Conservation (phyloP, 2,797 vertebrate species). For the Tamandua tetradactyla region DNA sequence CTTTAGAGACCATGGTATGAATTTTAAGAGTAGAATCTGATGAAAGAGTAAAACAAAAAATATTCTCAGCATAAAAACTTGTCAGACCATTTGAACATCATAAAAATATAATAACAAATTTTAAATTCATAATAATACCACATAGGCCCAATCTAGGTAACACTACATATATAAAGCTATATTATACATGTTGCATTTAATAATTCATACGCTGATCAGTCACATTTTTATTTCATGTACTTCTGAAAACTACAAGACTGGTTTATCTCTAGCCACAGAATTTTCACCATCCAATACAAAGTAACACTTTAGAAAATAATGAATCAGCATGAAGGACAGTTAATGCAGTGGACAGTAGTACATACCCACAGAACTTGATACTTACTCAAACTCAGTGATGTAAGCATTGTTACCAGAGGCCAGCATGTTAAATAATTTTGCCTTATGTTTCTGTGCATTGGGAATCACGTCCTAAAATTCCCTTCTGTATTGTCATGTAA, state of each 20-base stretch:
- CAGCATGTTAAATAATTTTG: no score
- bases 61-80: constrained; percentile 57
- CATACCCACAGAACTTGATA: not conserved
- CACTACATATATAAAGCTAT: not conserved
- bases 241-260: constrained; percentile 43
- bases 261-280: constrained; percentile 18
- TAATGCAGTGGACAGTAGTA: not conserved
- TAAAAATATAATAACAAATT: not conserved
- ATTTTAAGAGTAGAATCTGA: constrained; percentile 50
- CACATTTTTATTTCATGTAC: constrained; percentile 29
- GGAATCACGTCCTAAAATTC: constrained; percentile 8
- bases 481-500: not conserved
- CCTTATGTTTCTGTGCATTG: no score
- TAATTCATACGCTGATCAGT: not conserved
- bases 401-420: no score
- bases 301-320: constrained; percentile 58
- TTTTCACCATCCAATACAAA: constrained; percentile 32
- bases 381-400: constrained; percentile 10
- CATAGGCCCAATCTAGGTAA: not conserved
- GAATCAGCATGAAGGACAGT: not conserved
- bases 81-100: constrained; percentile 18
- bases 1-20: no score
- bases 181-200: constrained; percentile 13
- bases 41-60: constrained; percentile 54
- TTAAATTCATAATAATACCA: constrained; percentile 35